Evolutionary conservation across 30 jellyfish, hydroid and myxozoan species (phyloP).

Genomic region (Aurelia coerulea): DNA sequence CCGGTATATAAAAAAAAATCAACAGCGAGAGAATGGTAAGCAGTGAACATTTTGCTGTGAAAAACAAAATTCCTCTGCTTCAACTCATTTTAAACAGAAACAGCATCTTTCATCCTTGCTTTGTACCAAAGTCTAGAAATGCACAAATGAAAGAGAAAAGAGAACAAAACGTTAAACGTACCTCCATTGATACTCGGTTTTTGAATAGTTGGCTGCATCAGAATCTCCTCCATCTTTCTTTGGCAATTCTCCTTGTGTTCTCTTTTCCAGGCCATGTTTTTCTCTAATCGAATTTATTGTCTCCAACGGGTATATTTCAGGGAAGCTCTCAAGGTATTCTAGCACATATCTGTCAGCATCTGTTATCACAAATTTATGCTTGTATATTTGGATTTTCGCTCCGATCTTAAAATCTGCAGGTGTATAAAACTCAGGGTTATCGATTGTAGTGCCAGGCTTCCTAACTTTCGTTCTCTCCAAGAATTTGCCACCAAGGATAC

Average conservation of each 20-base stretch:
- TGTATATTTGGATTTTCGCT: constrained; percentile 80
- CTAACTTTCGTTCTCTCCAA: constrained; percentile 96
- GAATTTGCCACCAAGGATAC: constrained; percentile 93
- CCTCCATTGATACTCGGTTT: constrained; percentile 77
- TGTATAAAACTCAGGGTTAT: constrained; percentile 91
- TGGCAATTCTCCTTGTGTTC: neutral
- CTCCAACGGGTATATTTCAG: constrained; percentile 77
- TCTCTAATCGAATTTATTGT: constrained; percentile 86
- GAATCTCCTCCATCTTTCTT: neutral
- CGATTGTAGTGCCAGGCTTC: constrained; percentile 94
- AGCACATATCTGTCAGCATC: constrained; percentile 95
- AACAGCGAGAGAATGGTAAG: no score
- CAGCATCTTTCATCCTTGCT: no score
- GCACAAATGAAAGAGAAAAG: neutral
- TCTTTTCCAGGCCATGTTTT: constrained; percentile 66
- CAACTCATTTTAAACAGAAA: no score
- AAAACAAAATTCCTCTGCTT: no score
- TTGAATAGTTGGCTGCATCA: constrained; percentile 14
- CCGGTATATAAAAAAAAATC: no score
- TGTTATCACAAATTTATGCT: constrained; percentile 82
- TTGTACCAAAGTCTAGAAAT: neutral
- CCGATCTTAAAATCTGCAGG: constrained; percentile 97
- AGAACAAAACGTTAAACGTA: neutral
- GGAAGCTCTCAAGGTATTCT: constrained; percentile 88
- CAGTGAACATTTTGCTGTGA: no score